These are phyloP conservation scores for Microplitis demolitor DNA, from an alignment of 1,140 invertebrate species.

Conservation along the genomic window DNA sequence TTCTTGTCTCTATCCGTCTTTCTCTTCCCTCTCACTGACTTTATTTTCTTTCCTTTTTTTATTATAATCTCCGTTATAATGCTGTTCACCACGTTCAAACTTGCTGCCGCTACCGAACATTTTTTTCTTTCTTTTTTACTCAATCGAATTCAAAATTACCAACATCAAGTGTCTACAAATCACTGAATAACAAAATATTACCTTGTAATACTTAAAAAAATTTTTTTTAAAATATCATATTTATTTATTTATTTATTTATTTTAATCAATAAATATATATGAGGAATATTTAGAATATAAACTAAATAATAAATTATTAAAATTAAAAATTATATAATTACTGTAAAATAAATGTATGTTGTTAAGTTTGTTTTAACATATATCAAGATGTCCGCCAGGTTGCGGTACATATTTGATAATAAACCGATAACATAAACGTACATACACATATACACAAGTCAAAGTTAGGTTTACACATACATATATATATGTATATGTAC, in stretches of 20 bases:
- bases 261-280: too few species aligned
- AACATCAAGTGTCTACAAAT: not conserved
- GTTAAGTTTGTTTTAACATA: slow-evolving; percentile 49
- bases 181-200: not conserved
- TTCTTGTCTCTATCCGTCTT: not conserved
- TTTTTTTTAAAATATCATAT: too few species aligned
- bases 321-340: too few species aligned
- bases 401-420: slow-evolving; percentile 15
- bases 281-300: too few species aligned
- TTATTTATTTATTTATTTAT: too few species aligned
- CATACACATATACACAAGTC: not conserved
- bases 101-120: not conserved
- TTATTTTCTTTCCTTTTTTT: not conserved
- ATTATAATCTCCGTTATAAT: not conserved
- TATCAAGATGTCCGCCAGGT: not conserved
- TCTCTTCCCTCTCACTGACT: not conserved
- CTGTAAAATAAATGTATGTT: slow-evolving; percentile 44
- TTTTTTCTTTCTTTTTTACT: not conserved
- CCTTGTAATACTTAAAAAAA: too few species aligned
- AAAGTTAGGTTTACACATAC: not conserved
- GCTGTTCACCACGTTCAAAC: not conserved
- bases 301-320: too few species aligned
- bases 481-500: not conserved
- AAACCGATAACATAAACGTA: slow-evolving; percentile 3
- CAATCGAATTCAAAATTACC: not conserved